A percentile compares a stretch with the other conserved stretches of the same genome.
Conservation (phyloP, 30 jellyfish, hydroid and myxozoan genomes). For the Aurelia sp. region DNA sequence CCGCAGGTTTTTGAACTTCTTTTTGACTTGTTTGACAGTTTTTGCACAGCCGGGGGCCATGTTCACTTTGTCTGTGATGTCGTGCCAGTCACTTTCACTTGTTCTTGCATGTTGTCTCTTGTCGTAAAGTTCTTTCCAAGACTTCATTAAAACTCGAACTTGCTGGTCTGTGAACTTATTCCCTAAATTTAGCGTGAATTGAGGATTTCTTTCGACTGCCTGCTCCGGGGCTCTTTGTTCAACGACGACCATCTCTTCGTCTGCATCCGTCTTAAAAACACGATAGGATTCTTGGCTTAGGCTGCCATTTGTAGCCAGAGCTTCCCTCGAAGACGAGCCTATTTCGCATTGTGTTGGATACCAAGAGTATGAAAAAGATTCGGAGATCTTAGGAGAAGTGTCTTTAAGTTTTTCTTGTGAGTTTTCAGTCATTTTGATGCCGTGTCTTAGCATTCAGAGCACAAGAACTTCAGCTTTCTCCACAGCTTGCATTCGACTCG, state of each 20-base stretch:
- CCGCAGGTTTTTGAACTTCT: conserved; percentile 64
- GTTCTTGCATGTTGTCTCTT: conserved; percentile 43
- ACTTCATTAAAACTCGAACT: conserved; percentile 42
- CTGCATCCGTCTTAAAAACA: conserved; percentile 61
- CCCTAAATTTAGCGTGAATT: conserved; percentile 12
- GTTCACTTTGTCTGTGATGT: conserved; percentile 63
- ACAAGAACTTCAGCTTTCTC: background rate
- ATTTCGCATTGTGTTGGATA: conserved; percentile 75
- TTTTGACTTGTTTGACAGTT: conserved; percentile 73
- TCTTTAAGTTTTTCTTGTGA: background rate
- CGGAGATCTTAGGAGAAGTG: conserved; percentile 15
- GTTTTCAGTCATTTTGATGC: conserved; percentile 11
- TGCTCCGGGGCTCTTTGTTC: conserved; percentile 58
- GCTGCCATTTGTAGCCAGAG: conserved; percentile 38
- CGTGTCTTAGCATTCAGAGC: conserved; percentile 2
- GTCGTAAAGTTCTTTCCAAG: conserved; percentile 71
- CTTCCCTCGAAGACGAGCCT: conserved; percentile 27
- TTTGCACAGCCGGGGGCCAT: conserved; percentile 79
- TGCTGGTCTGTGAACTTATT: conserved; percentile 74
- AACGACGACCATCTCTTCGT: conserved; percentile 63
- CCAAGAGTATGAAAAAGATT: conserved; percentile 63
- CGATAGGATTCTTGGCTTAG: conserved; percentile 58
- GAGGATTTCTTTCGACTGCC: conserved; percentile 12
- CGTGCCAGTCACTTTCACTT: conserved; percentile 70
- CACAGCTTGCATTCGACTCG: conserved; percentile 46